A percentile compares a stretch with the other conserved stretches of the same genome.
These are phyloP conservation scores for Torymus auratus DNA, from an alignment of 2,888 invertebrate species.

Conservation along the genomic window DNA sequence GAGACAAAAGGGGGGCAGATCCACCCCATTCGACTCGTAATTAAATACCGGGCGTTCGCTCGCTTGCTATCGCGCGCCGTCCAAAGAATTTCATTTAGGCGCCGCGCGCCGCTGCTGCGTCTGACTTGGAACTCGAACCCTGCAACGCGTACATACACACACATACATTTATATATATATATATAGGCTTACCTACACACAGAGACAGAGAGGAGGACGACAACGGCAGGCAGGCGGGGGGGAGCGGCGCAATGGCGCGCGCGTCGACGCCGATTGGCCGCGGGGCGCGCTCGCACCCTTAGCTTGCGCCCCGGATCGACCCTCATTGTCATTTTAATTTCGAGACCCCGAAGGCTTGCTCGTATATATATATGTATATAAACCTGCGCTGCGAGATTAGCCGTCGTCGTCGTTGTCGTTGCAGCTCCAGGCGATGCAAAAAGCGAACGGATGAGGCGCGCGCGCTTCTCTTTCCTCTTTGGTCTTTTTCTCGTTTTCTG, in stretches of 20 bases:
- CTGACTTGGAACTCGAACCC: too few species aligned
- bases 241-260: conserved; percentile 69
- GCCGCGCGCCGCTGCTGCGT: background rate
- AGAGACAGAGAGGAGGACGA: background rate
- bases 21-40: conserved; percentile 41
- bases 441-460: too few species aligned
- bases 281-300: conserved; percentile 60
- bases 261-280: conserved; percentile 72
- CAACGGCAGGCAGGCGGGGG: conserved; percentile 32
- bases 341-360: conserved; percentile 63
- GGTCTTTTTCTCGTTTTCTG: too few species aligned
- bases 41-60: conserved; percentile 35
- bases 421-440: too few species aligned
- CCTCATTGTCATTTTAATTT: conserved; percentile 76
- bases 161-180: background rate
- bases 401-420: background rate
- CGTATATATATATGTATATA: too few species aligned
- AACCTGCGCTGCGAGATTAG: conserved; percentile 36
- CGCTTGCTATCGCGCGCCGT: background rate
- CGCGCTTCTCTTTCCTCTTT: too few species aligned
- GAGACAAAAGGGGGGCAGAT: background rate
- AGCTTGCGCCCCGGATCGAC: conserved; percentile 42
- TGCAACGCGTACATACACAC: background rate
- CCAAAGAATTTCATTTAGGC: conserved; percentile 56
- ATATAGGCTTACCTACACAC: conserved; percentile 19